Conservation (phyloP, 1,140 invertebrate species). For the Drosophila erecta region DNA sequence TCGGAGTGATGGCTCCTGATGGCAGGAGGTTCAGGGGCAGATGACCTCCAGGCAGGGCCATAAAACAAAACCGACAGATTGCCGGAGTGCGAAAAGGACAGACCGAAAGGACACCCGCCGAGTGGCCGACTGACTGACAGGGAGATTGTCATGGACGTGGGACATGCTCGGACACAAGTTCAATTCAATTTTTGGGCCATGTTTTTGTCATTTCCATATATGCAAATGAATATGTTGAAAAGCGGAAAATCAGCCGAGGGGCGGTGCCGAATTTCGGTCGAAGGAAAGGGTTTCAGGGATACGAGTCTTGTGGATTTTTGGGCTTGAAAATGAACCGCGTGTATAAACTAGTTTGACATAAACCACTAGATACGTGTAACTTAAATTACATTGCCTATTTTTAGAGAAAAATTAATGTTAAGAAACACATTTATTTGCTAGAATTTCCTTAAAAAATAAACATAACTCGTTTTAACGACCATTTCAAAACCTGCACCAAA, state of each 20-base stretch:
- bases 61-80: slow-evolving; percentile 65
- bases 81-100: slow-evolving; percentile 12
- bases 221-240: slow-evolving; percentile 78
- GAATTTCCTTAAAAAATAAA: no score
- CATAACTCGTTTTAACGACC: no score
- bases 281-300: slow-evolving; percentile 2
- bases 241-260: slow-evolving; percentile 59
- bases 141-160: slow-evolving; percentile 33
- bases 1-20: slow-evolving; percentile 68
- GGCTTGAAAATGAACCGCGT: not conserved
- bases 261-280: not conserved
- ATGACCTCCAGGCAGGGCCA: slow-evolving; percentile 44
- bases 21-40: not conserved
- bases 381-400: not conserved
- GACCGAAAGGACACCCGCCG: slow-evolving; percentile 40
- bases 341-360: slow-evolving; percentile 1
- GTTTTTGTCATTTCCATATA: slow-evolving; percentile 81
- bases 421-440: no score
- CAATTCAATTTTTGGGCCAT: slow-evolving; percentile 81
- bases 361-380: not conserved
- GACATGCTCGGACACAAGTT: slow-evolving; percentile 69
- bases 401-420: no score
- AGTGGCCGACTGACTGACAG: slow-evolving; percentile 40
- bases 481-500: no score
- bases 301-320: slow-evolving; percentile 1